These are phyloP conservation scores for Pitangus sulphuratus DNA, from an alignment of 2,797 vertebrate species.

Conservation along the genomic window DNA sequence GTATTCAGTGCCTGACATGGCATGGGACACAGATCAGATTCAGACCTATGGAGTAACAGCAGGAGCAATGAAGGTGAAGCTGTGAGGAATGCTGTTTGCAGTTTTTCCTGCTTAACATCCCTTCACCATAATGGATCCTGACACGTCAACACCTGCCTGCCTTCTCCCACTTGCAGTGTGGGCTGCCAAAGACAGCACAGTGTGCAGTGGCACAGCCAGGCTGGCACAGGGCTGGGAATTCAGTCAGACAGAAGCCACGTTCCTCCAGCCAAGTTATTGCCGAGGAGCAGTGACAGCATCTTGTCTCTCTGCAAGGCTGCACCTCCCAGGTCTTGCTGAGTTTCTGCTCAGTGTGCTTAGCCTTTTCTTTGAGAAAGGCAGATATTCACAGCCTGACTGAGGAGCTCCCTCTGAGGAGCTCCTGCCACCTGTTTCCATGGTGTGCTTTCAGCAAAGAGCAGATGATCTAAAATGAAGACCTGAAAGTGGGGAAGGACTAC, in stretches of 20 bases:
- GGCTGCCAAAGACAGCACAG: background rate
- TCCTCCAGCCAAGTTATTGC: background rate
- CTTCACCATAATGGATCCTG: background rate
- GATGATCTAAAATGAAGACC: background rate
- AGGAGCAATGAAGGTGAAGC: background rate
- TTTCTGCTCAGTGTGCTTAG: background rate
- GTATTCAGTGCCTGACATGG: background rate
- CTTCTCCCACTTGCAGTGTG: background rate
- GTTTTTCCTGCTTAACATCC: background rate
- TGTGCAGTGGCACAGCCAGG: background rate
- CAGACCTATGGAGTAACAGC: background rate
- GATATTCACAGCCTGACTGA: background rate
- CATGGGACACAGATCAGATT: background rate
- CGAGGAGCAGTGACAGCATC: background rate
- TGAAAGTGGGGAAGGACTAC: background rate
- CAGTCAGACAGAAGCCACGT: background rate
- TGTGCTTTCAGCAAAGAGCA: background rate
- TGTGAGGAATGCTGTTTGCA: background rate
- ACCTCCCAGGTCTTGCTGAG: background rate
- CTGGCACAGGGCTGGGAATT: background rate
- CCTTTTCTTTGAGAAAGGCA: background rate
- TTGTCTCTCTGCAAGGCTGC: background rate
- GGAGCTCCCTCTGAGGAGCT: background rate
- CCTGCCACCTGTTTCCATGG: background rate
- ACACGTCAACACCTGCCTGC: background rate